Evolutionary conservation across 2,888 invertebrate genomes (phyloP).

Genomic region (Carabus problematicus): DNA sequence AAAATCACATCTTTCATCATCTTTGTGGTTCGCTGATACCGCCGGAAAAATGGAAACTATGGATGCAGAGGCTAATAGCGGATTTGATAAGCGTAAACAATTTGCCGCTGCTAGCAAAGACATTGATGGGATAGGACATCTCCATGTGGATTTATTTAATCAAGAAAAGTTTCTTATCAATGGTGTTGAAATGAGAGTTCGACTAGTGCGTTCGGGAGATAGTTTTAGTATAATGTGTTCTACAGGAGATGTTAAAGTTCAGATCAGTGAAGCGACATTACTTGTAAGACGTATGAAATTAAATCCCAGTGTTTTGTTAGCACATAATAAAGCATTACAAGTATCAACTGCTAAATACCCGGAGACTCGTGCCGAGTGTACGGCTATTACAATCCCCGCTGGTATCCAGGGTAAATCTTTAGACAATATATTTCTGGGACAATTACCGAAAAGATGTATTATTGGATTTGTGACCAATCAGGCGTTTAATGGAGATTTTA

Average conservation of each 20-base stretch:
- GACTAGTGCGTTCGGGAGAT: conserved; percentile 1
- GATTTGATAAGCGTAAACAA: neutral
- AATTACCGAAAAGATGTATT: conserved; percentile 50
- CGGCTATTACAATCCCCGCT: conserved; percentile 46
- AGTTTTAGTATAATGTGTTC: conserved; percentile 7
- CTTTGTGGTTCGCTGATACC: conserved; percentile 43
- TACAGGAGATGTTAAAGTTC: conserved; percentile 32
- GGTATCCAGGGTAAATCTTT: conserved; percentile 47
- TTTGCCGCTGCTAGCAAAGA: neutral
- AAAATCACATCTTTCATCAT: conserved; percentile 44
- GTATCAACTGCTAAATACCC: conserved; percentile 47
- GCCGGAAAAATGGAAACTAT: conserved; percentile 39
- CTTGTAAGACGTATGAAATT: conserved; percentile 46
- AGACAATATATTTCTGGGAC: conserved; percentile 51
- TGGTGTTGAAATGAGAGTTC: conserved; percentile 1
- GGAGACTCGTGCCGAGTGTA: conserved; percentile 45
- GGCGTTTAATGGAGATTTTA: conserved; percentile 45
- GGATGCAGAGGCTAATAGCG: neutral
- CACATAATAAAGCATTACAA: conserved; percentile 47
- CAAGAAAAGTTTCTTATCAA: conserved; percentile 14
- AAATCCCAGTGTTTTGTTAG: conserved; percentile 47
- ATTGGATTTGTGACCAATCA: conserved; percentile 49
- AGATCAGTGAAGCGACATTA: conserved; percentile 46
- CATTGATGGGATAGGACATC: neutral
- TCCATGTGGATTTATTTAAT: conserved; percentile 4